These are phyloP conservation scores for Tribolium castaneum DNA, from an alignment of 1,140 invertebrate species.

Conservation along the genomic window DNA sequence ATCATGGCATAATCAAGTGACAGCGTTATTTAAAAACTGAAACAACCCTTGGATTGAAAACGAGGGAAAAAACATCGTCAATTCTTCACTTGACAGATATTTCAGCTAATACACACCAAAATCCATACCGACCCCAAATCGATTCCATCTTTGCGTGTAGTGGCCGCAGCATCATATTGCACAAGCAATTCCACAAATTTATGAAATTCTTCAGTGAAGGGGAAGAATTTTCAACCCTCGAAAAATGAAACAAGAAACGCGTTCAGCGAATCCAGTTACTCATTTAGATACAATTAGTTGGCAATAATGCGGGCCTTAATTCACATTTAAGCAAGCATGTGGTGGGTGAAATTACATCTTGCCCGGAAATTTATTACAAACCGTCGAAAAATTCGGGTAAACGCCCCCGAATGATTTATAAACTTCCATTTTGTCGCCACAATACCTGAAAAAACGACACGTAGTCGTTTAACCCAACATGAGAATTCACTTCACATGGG, in stretches of 20 bases:
- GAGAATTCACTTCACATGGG: slow-evolving; percentile 28
- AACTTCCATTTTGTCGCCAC: background rate
- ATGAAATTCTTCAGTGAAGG: slow-evolving; percentile 38
- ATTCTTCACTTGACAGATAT: slow-evolving; percentile 22
- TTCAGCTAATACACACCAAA: slow-evolving; percentile 14
- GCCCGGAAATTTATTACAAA: slow-evolving; percentile 40
- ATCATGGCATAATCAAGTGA: slow-evolving; percentile 13
- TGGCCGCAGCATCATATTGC: slow-evolving; percentile 34
- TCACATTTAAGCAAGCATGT: slow-evolving; percentile 46
- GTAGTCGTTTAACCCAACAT: slow-evolving; percentile 18
- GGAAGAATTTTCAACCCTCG: slow-evolving; percentile 40
- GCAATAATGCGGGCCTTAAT: slow-evolving; percentile 47
- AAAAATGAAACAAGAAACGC: slow-evolving; percentile 19
- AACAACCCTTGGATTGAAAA: background rate
- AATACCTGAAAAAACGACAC: background rate
- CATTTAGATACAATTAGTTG: slow-evolving; percentile 48
- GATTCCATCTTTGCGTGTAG: slow-evolving; percentile 29
- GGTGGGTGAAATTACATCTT: slow-evolving; percentile 47
- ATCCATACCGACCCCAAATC: slow-evolving; percentile 8
- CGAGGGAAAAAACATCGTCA: background rate
- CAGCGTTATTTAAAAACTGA: slow-evolving; percentile 6
- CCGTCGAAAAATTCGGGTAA: slow-evolving; percentile 35
- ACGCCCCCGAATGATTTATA: slow-evolving; percentile 9
- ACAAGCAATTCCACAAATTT: slow-evolving; percentile 38
- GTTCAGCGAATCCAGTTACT: slow-evolving; percentile 38